phyloP scores from a whole-genome alignment of 2,113 vertebrate genomes.

The Calcarius ornatus region DNA sequence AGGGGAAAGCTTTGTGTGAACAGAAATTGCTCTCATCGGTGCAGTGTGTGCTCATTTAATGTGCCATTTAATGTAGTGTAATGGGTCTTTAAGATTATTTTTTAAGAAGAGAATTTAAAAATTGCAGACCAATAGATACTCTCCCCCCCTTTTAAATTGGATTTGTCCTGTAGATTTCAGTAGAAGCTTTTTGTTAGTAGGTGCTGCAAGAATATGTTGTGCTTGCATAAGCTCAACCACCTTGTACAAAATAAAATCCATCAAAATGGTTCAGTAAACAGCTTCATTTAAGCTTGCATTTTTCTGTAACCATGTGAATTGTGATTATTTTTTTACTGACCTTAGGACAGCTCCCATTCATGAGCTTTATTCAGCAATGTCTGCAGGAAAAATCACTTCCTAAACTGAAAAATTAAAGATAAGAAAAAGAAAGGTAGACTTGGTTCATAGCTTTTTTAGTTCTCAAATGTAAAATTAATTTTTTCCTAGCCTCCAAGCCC shows the following conservation, averaged over 20 bases:
- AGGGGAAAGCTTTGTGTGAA: background rate
- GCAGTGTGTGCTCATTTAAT: background rate
- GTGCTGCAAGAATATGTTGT: background rate
- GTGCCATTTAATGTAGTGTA: background rate
- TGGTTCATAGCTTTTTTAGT: background rate
- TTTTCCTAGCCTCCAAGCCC: background rate
- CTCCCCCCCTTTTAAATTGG: background rate
- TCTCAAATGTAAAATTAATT: background rate
- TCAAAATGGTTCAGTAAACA: background rate
- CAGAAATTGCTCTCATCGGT: background rate
- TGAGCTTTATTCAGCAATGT: background rate
- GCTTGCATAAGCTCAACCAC: background rate
- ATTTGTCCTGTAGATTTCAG: background rate
- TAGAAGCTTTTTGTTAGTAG: background rate
- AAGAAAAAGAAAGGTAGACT: background rate
- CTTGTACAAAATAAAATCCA: background rate
- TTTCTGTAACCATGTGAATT: background rate
- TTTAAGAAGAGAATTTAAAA: background rate
- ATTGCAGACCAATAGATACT: background rate
- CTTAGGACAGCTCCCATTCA: background rate
- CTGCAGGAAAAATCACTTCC: background rate
- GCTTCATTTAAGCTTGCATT: background rate
- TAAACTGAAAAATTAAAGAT: background rate
- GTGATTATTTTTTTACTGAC: background rate
- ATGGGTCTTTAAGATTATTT: background rate